Evolutionary conservation across 1,140 invertebrate species (phyloP).

Genomic region (Heliothis virescens): DNA sequence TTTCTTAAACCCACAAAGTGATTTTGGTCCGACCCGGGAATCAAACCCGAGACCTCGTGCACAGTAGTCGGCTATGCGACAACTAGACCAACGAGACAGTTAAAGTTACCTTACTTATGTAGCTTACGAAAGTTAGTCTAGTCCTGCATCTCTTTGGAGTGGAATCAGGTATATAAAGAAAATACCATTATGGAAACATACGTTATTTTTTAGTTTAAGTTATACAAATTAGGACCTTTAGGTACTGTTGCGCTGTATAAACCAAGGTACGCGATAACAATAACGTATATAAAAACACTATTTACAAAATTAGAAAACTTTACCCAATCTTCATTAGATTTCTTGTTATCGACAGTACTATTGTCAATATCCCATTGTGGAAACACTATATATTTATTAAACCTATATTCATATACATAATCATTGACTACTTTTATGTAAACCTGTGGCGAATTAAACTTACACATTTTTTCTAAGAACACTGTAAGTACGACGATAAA

Average conservation of each 20-base stretch:
- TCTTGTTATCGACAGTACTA: neutral
- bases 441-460: neutral
- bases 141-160: no score
- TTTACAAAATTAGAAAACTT: slow-evolving; percentile 7
- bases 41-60: no score
- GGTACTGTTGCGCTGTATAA: neutral
- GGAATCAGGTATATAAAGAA: no score
- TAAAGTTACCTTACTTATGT: no score
- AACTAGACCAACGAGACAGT: no score
- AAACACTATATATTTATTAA: neutral
- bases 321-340: slow-evolving; percentile 19
- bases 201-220: neutral
- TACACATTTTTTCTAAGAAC: neutral
- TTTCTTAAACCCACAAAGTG: no score
- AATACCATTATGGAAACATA: no score
- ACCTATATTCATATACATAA: slow-evolving; percentile 15
- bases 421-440: neutral
- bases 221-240: neutral
- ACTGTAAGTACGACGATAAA: neutral
- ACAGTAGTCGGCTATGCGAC: no score
- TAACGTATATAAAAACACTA: slow-evolving; percentile 4
- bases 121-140: neutral
- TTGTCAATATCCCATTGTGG: slow-evolving; percentile 11
- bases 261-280: neutral
- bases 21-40: no score